Conservation (phyloP, 2,888 invertebrate genomes). For the Leptinotarsa rubiginosa region DNA sequence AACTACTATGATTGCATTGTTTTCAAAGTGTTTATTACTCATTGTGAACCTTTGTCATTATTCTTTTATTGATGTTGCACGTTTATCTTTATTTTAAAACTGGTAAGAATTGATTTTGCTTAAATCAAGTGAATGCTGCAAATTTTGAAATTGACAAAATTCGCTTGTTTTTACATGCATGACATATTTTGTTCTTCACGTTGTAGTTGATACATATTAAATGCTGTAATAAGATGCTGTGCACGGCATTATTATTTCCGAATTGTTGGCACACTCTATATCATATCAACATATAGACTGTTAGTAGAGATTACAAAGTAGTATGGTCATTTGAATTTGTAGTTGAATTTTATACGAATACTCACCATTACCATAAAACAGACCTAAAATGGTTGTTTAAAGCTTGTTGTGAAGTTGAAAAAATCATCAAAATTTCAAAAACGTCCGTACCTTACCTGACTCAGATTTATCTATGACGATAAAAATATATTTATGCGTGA, state of each 20-base stretch:
- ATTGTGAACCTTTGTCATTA: too few species aligned
- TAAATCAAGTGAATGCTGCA: too few species aligned
- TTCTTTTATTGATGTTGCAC: too few species aligned
- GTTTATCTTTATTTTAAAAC: too few species aligned
- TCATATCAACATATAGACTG: background rate
- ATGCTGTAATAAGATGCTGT: slow-evolving; percentile 15
- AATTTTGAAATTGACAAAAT: too few species aligned
- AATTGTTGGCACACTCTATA: background rate
- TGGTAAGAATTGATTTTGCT: too few species aligned
- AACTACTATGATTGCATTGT: too few species aligned
- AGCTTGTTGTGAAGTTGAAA: slow-evolving; percentile 39
- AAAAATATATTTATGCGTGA: slow-evolving; percentile 60
- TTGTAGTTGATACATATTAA: background rate
- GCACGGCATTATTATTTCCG: slow-evolving; percentile 2
- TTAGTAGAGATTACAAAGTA: slow-evolving; percentile 31
- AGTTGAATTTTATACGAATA: slow-evolving; percentile 32
- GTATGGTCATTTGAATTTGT: slow-evolving; percentile 29
- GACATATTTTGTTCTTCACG: too few species aligned
- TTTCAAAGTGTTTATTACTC: too few species aligned
- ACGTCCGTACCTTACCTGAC: slow-evolving; percentile 58
- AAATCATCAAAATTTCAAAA: slow-evolving; percentile 58
- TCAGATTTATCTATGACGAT: slow-evolving; percentile 58
- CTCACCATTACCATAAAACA: slow-evolving; percentile 30
- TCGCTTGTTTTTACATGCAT: too few species aligned
- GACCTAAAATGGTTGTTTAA: slow-evolving; percentile 39